Evolutionary conservation across 2,797 vertebrate genomes (phyloP), one percentile per base, ranked within the genome.

Genomic region (Tangara arthus): DNA sequence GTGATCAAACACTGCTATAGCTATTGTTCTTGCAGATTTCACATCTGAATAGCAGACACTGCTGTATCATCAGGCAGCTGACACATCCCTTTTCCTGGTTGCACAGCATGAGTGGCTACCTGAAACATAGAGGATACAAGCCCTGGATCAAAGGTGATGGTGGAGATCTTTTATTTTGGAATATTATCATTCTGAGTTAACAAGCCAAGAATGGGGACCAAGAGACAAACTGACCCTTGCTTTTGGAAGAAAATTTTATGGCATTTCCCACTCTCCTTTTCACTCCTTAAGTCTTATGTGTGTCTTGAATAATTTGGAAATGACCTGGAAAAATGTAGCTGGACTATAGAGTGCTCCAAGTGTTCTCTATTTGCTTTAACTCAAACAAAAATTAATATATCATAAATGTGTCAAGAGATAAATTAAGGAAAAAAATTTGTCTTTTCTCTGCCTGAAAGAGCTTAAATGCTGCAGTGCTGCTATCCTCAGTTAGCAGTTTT

Each of bases 11-110:
- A 41, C 39, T 47, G 49, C 59, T 82, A 52, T 6, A 90, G 76
- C 13, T 14, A 90, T 61, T 78, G 59, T 92, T 96, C 83, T 70
- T 81, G 70, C 73, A 65, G 77, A 69, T 89, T 77, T 92, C 79
- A 87, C 65, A 65, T 87, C 37, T 91, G 56, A 91, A 80, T 37
- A 20, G 41, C 60, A 91, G 52, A 86, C 20, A 35, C 16, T 83
- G 39, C 20, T 87, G 26, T 63, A 73, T 46, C 60, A 66, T 91
- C 81, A 81, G 44, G n/a, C 70, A 94, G 70, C 70, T 89, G 68
- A 75, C 20, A 27, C 19, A 46, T 42, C 15, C 21, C 7, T 66
- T 78, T 87, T 28, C 64, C 64, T 87, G 57, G 18, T 34, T 78
- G 73, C 42, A 52, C 39, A 93, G 63, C 14, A 41, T 15, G 23